Evolutionary conservation across 2,888 invertebrate genomes (phyloP).

Genomic region (Agelastica alni): DNA sequence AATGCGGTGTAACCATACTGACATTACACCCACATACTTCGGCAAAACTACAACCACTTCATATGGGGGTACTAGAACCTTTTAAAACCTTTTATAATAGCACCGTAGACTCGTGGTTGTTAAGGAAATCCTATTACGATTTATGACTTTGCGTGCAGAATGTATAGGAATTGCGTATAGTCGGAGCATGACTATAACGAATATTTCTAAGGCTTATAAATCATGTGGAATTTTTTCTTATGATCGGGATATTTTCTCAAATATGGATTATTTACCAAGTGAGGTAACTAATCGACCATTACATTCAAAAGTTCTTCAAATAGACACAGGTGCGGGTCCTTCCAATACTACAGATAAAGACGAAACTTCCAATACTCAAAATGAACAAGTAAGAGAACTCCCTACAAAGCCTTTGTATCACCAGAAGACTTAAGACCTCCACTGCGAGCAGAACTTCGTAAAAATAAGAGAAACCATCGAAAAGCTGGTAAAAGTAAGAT

Average conservation of each 20-base stretch:
- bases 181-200: conserved; percentile 42
- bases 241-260: conserved; percentile 26
- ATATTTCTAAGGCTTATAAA: conserved; percentile 47
- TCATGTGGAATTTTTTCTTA: conserved; percentile 44
- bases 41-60: conserved; percentile 18
- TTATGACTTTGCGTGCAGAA: conserved; percentile 51
- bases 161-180: conserved; percentile 47
- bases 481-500: conserved; percentile 26
- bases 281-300: conserved; percentile 24
- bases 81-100: conserved; percentile 23
- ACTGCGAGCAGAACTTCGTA: conserved; percentile 22
- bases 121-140: conserved; percentile 51
- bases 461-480: conserved; percentile 14
- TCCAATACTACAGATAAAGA: conserved; percentile 1
- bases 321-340: conserved; percentile 4
- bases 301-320: neutral
- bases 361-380: neutral
- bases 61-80: conserved; percentile 12
- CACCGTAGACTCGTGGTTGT: conserved; percentile 45
- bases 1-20: conserved; percentile 16
- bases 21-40: conserved; percentile 6
- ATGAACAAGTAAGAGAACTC: neutral
- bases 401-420: neutral
- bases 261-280: conserved; percentile 27
- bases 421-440: conserved; percentile 22